Percentiles rank a stretch among this genome's conserved stretches.
phyloP scores from a whole-genome alignment of 2,113 vertebrate genomes.

The Numenius arquata region DNA sequence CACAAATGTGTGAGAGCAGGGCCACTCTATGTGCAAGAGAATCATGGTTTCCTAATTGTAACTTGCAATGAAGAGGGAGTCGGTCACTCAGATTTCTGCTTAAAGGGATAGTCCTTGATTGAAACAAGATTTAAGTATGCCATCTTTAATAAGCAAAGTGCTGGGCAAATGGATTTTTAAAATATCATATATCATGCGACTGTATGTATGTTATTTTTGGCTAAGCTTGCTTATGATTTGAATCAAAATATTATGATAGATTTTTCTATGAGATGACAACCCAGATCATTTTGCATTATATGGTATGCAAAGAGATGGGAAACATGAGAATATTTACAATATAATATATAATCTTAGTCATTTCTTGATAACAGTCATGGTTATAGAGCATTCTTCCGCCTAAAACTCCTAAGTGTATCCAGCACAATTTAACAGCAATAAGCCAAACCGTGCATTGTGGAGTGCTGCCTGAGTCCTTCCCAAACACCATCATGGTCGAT shows the following conservation, averaged over 20 bases:
- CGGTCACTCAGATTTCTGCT: background rate
- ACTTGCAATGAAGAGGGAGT: background rate
- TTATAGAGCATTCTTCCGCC: background rate
- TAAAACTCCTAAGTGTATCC: background rate
- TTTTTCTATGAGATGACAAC: background rate
- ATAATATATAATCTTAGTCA: background rate
- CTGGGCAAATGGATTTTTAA: background rate
- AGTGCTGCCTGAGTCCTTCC: background rate
- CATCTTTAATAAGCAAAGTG: background rate
- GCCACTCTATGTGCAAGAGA: background rate
- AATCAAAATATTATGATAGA: constrained; percentile 35
- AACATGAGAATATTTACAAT: background rate
- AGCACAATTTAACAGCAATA: background rate
- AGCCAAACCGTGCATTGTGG: background rate
- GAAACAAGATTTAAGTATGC: background rate
- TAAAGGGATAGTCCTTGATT: background rate
- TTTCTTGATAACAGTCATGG: background rate
- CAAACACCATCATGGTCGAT: background rate
- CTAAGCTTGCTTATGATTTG: background rate
- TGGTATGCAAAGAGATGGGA: background rate
- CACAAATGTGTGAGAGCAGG: background rate
- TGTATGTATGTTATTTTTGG: background rate
- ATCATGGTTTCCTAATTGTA: background rate
- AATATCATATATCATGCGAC: background rate
- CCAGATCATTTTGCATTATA: background rate